phyloP scores from a whole-genome alignment of 1,140 invertebrate genomes.

The Thaumetopoea pityocampa region DNA sequence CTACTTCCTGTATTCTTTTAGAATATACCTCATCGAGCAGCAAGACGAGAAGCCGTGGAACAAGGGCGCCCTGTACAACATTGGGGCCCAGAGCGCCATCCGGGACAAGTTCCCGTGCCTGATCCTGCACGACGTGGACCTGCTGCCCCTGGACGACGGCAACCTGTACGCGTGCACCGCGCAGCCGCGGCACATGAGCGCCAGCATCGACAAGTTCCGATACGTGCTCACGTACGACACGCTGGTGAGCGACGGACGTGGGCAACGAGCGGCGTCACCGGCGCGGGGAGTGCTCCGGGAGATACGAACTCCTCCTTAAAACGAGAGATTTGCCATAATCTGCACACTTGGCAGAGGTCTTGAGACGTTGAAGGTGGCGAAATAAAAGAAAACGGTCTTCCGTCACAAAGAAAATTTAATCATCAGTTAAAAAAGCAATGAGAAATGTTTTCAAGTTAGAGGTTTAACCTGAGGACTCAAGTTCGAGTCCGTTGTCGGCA shows the following conservation, averaged over 20 bases:
- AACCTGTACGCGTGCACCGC: constrained; percentile 94
- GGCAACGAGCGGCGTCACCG: no score
- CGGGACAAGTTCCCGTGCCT: constrained; percentile 88
- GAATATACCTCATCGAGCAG: constrained; percentile 95
- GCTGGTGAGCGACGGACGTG: constrained; percentile 87
- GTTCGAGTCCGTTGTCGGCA: no score
- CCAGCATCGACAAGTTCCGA: constrained; percentile 91
- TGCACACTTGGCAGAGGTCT: no score
- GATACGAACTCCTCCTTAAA: no score
- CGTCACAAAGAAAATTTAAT: no score
- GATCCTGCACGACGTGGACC: constrained; percentile 96
- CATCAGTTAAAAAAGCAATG: no score
- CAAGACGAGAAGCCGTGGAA: constrained; percentile 88
- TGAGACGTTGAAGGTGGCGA: no score
- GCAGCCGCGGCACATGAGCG: constrained; percentile 94
- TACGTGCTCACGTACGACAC: constrained; percentile 82
- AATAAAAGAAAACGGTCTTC: no score
- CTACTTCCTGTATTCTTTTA: constrained; percentile 28
- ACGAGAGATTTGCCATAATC: no score
- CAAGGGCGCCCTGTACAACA: constrained; percentile 92
- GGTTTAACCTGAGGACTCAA: no score
- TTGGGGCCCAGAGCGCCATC: constrained; percentile 88
- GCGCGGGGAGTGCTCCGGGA: no score
- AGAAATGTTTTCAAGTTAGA: no score
- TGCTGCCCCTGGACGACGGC: constrained; percentile 92